These are phyloP conservation scores for Hemistola chrysoprasaria DNA, from an alignment of 2,888 invertebrate species.

Conservation along the genomic window DNA sequence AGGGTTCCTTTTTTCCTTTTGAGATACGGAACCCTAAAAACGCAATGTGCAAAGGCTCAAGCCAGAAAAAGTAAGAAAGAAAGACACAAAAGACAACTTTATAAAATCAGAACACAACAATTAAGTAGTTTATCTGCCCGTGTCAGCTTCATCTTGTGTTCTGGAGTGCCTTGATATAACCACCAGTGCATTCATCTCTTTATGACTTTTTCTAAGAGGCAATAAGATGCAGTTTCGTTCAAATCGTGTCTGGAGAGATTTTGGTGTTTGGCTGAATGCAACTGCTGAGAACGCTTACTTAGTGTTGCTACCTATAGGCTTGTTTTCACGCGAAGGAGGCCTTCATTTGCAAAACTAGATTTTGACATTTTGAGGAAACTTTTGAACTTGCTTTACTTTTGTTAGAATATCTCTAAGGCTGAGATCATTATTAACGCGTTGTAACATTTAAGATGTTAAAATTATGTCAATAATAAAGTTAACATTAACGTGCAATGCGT, in stretches of 20 bases:
- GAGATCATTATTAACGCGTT: too few species aligned
- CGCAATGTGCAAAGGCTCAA: too few species aligned
- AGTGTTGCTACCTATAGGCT: not conserved
- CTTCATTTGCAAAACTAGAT: not conserved
- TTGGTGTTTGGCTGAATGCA: conserved; percentile 9
- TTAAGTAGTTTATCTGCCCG: conserved; percentile 33
- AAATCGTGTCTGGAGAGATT: not conserved
- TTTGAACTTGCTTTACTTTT: too few species aligned
- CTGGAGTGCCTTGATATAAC: conserved; percentile 31
- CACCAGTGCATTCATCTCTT: conserved; percentile 2
- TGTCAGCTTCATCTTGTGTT: conserved; percentile 32
- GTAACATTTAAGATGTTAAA: too few species aligned
- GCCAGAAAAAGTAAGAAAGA: too few species aligned
- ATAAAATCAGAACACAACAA: conserved; percentile 21
- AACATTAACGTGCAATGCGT: too few species aligned
- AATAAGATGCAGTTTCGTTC: conserved; percentile 18
- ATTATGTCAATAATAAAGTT: too few species aligned
- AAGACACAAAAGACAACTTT: not conserved
- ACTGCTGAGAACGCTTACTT: conserved; percentile 8
- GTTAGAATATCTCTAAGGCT: too few species aligned
- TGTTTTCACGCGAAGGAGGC: not conserved
- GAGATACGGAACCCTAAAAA: too few species aligned
- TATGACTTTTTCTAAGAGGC: not conserved
- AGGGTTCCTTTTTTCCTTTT: too few species aligned
- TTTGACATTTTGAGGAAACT: too few species aligned